A percentile compares a stretch with the other conserved stretches of the same genome.
Conservation (phyloP, 2,113 vertebrate genomes). For the Leptobrachium leishanense region DNA sequence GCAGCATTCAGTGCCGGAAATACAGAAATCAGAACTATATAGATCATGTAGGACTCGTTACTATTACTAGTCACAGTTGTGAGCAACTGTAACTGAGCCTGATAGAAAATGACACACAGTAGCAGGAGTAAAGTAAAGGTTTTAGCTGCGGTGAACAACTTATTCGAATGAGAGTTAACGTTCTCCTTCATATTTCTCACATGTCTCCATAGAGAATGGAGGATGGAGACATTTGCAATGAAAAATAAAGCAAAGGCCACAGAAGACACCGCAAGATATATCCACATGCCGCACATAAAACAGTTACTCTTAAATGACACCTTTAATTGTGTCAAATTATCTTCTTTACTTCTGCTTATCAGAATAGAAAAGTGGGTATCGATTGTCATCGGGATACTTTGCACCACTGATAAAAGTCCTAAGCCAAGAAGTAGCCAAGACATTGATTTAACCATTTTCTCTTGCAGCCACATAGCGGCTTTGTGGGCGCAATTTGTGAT, state of each 20-base stretch:
- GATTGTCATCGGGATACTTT: not conserved
- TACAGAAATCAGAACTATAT: not conserved
- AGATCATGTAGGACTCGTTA: too few species aligned
- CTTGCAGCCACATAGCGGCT: not conserved
- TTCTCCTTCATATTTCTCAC: not conserved
- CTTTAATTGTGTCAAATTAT: not conserved
- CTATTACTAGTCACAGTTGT: too few species aligned
- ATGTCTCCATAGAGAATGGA: not conserved
- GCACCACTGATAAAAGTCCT: not conserved
- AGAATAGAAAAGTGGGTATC: not conserved
- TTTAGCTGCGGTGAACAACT: conserved; percentile 1
- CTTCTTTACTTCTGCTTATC: not conserved
- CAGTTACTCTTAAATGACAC: not conserved
- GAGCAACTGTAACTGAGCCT: not conserved
- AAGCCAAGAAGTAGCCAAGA: not conserved
- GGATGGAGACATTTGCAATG: not conserved
- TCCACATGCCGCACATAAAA: not conserved
- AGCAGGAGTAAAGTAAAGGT: not conserved
- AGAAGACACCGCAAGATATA: not conserved
- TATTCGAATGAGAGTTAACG: not conserved
- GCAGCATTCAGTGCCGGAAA: not conserved
- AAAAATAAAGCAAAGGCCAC: not conserved
- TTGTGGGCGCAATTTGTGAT: not conserved
- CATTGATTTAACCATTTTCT: not conserved
- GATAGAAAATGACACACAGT: not conserved